Conservation (phyloP, 2,888 invertebrate species). For the Agonopterix arenella region DNA sequence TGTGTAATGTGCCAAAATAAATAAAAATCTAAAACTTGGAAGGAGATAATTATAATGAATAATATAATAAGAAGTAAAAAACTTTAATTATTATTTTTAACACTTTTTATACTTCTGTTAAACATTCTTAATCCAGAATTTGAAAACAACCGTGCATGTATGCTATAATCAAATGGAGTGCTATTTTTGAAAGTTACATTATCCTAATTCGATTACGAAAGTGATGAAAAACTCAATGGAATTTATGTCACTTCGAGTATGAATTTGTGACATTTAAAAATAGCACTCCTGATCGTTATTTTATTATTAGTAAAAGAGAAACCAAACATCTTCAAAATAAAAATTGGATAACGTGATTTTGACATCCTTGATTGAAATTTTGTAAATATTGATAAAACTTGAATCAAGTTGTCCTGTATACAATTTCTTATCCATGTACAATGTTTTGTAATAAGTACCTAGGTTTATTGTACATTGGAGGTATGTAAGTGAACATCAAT, state of each 20-base stretch:
- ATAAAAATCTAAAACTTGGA: not conserved
- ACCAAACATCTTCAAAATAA: not conserved
- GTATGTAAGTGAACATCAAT: conserved; percentile 23
- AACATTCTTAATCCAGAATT: not conserved
- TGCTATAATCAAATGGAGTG: too few relatives aligned
- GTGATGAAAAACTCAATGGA: not conserved
- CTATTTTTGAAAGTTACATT: too few relatives aligned
- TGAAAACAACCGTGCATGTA: not conserved
- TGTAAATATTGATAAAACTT: not conserved
- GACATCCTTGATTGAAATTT: not conserved
- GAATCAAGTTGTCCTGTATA: conserved; percentile 42
- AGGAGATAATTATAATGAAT: not conserved
- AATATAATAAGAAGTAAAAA: not conserved
- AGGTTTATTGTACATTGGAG: conserved; percentile 27
- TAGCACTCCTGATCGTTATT: not conserved
- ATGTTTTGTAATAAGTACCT: conserved; percentile 27
- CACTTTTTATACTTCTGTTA: not conserved
- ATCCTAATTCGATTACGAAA: too few relatives aligned
- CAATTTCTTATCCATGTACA: conserved; percentile 46
- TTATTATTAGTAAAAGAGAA: not conserved
- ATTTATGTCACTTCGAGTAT: not conserved
- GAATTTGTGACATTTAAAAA: not conserved
- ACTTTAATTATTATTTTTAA: not conserved
- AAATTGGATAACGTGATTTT: not conserved
- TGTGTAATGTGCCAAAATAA: conserved; percentile 2